These are phyloP conservation scores for Galeruca laticollis DNA, from an alignment of 2,888 invertebrate genomes.

Conservation along the genomic window DNA sequence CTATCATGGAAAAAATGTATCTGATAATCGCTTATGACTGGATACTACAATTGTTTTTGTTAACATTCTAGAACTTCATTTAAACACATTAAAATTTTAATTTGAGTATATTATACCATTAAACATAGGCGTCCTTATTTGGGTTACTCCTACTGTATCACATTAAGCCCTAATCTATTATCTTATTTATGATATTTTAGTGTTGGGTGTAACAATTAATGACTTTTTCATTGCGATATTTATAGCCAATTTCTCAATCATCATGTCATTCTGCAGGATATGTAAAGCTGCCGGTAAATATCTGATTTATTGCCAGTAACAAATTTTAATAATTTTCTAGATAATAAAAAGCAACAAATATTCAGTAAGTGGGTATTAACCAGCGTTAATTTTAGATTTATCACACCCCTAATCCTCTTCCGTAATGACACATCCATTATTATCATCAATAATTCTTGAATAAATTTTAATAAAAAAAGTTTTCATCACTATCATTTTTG, in stretches of 20 bases:
- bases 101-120: no score
- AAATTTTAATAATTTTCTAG: not conserved
- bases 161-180: no score
- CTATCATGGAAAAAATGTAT: slow-evolving; percentile 21
- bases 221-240: not conserved
- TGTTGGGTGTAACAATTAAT: not conserved
- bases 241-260: not conserved
- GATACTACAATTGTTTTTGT: not conserved
- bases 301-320: not conserved
- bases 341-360: not conserved
- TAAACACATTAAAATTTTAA: no score
- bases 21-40: slow-evolving; percentile 25
- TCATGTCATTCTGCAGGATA: no score
- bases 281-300: not conserved
- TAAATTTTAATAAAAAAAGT: no score
- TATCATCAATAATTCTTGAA: not conserved
- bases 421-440: not conserved
- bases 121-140: no score
- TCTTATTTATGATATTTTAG: not conserved
- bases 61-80: not conserved
- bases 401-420: not conserved
- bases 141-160: no score
- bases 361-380: not conserved
- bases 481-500: no score
- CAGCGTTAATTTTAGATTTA: not conserved